Evolutionary conservation across 2,797 vertebrate genomes (phyloP).

Genomic region (Sebastes iracundus): DNA sequence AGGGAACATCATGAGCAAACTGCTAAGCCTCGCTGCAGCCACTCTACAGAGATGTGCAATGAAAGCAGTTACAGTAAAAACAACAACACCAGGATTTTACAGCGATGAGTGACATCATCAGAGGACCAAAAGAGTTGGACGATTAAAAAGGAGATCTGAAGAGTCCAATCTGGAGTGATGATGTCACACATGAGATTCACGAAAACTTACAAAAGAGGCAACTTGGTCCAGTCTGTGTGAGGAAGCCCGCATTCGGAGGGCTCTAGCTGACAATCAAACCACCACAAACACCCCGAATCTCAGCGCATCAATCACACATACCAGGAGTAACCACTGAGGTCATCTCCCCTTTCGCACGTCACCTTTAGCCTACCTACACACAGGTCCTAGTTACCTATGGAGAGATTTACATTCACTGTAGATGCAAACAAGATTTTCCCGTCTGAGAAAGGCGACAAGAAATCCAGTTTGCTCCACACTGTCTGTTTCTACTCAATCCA

Average conservation of each 20-base stretch:
- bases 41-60: slow-evolving; percentile 56
- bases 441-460: slow-evolving; percentile 41
- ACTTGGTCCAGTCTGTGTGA: slow-evolving; percentile 74
- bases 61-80: slow-evolving; percentile 43
- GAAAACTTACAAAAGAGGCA: slow-evolving; percentile 78
- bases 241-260: slow-evolving; percentile 70
- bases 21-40: slow-evolving; percentile 55
- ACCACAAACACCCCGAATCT: slow-evolving; percentile 69
- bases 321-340: slow-evolving; percentile 14
- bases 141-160: slow-evolving; percentile 22
- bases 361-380: slow-evolving; percentile 24
- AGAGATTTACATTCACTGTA: slow-evolving; percentile 42
- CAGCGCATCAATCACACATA: slow-evolving; percentile 68
- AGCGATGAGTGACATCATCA: slow-evolving; percentile 61
- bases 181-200: slow-evolving; percentile 65
- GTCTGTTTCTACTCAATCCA: slow-evolving; percentile 57
- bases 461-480: slow-evolving; percentile 68
- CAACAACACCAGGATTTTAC: slow-evolving; percentile 28
- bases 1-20: slow-evolving; percentile 57
- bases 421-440: slow-evolving; percentile 61
- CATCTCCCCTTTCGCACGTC: slow-evolving; percentile 10
- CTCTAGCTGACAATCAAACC: slow-evolving; percentile 75
- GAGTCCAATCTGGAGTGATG: slow-evolving; percentile 54
- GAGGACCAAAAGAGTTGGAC: slow-evolving; percentile 21
- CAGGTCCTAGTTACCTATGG: slow-evolving; percentile 12